phyloP scores from a whole-genome alignment of 2,888 invertebrate genomes.

The Lasioglossum malachurum region DNA sequence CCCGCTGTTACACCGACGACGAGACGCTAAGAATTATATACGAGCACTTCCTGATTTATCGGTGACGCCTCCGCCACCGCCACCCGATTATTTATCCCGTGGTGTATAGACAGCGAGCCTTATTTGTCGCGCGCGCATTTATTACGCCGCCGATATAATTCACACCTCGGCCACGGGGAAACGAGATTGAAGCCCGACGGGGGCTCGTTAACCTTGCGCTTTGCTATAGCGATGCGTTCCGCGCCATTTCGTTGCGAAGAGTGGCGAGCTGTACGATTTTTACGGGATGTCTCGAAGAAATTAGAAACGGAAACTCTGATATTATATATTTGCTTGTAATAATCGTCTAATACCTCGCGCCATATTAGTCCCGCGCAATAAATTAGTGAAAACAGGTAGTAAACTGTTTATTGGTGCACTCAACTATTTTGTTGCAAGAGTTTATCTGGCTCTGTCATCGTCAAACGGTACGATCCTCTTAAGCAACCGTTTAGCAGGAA shows the following conservation, averaged over 20 bases:
- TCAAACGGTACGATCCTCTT: background rate
- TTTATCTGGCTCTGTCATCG: background rate
- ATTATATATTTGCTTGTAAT: too few species aligned
- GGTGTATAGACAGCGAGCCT: constrained; percentile 56
- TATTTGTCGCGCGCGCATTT: constrained; percentile 45
- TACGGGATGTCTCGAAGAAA: background rate
- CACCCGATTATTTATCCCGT: constrained; percentile 39
- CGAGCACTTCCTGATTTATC: constrained; percentile 50
- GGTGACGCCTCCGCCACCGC: constrained; percentile 22
- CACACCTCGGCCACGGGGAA: constrained; percentile 14
- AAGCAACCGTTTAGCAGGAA: background rate
- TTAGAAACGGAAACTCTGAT: background rate
- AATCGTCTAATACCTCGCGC: background rate
- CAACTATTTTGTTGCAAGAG: background rate
- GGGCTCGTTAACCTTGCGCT: constrained; percentile 24
- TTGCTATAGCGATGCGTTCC: background rate
- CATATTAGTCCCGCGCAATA: background rate
- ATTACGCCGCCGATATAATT: constrained; percentile 48
- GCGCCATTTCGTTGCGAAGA: background rate
- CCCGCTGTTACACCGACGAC: constrained; percentile 58
- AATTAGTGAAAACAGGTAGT: background rate
- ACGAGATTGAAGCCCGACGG: constrained; percentile 37
- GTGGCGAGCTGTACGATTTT: background rate
- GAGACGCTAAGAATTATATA: constrained; percentile 51
- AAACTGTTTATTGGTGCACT: background rate